Evolutionary conservation across 2,797 vertebrate species (phyloP), one percentile per base, ranked within the genome.

Genomic region (Lepus townsendii): DNA sequence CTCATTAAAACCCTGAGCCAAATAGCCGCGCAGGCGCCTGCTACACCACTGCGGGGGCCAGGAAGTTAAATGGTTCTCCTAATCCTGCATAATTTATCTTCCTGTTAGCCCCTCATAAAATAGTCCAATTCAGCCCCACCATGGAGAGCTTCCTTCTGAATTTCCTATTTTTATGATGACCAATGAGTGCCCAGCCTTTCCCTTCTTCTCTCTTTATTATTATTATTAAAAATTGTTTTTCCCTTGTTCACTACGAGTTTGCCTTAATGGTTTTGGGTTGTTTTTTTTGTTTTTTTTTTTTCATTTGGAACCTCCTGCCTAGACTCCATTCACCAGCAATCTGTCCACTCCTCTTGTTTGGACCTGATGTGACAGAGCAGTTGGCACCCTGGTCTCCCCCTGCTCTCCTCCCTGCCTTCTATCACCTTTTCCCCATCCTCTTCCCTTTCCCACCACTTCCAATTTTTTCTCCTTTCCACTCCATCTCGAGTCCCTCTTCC

Each of bases 71-170:
- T 95, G 95, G 92, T 96, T 96, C 94, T 95, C 92, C 95, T 96
- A 93, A 19, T 68, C 91, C 88, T 96, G 2, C 97, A 96, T 57
- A 96, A 97, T 97, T 97, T 97, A 95, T 97, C 89, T 97, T 82
- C 89, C 93, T 95, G n/a, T 96, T 93, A 96, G 83, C 60, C 91
- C 10, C 96, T 97, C 94, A 1, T 92, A 93, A 97, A 97, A 94
- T n/a, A 60, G 91, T 91, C 57, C 77, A 84, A 24, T 96, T 95
- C 96, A 94, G 88, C 92, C 83, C 88, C 69, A 89, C 75, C 35
- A 19, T 82, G 14, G 57, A 95, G 88, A 27, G 88, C 90, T 62
- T 66, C 22, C 26, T 71, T 97, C 95, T 52, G 60, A 86, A 0
- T 97, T 88, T 85, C 96, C 82, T 94, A 60, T 68, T 27, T 22